A percentile compares a stretch with the other conserved stretches of the same genome.
Conservation (phyloP, 2,888 invertebrate genomes). For the Tiphia femorata region DNA sequence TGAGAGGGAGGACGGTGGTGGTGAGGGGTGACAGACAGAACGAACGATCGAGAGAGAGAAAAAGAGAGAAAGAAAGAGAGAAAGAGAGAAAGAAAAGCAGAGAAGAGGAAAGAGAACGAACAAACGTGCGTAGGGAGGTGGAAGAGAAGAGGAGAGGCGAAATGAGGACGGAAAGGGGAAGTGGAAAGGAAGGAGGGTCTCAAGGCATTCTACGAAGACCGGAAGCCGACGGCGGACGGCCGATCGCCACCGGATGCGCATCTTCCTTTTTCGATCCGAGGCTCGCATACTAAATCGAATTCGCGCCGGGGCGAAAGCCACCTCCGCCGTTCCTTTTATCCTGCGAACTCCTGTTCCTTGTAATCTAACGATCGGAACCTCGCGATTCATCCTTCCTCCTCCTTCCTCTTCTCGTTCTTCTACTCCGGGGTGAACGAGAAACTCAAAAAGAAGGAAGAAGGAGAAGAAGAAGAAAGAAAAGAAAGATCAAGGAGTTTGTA, state of each 20-base stretch:
- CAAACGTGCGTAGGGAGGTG: background rate
- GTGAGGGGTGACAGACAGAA: background rate
- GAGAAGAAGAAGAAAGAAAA: no score
- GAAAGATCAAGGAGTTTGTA: no score
- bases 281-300: conserved; percentile 56
- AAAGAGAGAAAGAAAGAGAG: background rate
- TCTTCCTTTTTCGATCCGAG: conserved; percentile 63
- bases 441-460: no score
- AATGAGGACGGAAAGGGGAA: conserved; percentile 8
- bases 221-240: conserved; percentile 63
- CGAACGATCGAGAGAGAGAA: conserved; percentile 9
- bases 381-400: background rate
- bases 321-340: conserved; percentile 14
- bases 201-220: conserved; percentile 60
- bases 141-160: conserved; percentile 13
- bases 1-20: background rate
- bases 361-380: no score
- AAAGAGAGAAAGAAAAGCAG: background rate
- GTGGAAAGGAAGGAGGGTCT: conserved; percentile 33
- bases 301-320: conserved; percentile 27
- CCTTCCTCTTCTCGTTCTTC: background rate
- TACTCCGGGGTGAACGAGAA: background rate
- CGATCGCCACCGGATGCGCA: conserved; percentile 66
- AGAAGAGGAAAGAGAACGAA: background rate
- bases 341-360: background rate